phyloP scores from a whole-genome alignment of 2,113 vertebrate species.

The Tautogolabrus adspersus region DNA sequence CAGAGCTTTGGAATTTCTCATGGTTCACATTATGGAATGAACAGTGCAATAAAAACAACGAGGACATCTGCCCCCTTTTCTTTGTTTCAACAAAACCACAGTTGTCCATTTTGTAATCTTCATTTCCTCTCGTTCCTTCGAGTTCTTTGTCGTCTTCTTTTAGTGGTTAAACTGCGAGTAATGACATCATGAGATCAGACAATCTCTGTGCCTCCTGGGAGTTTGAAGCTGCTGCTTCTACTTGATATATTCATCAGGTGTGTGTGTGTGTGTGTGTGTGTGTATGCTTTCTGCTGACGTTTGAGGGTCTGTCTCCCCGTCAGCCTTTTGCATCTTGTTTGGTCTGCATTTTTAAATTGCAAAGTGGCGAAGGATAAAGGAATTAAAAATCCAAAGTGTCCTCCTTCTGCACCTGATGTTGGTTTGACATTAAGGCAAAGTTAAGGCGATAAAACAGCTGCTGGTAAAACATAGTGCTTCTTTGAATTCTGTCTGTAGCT shows the following conservation, averaged over 20 bases:
- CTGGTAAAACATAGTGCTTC: constrained; percentile 60
- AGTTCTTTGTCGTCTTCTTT: constrained; percentile 51
- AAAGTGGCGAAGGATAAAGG: constrained; percentile 31
- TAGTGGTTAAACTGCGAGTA: constrained; percentile 75
- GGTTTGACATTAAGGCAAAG: constrained; percentile 57
- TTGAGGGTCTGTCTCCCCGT: constrained; percentile 22
- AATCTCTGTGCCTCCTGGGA: constrained; percentile 9
- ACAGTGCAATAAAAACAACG: constrained; percentile 81
- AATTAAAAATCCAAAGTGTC: constrained; percentile 25
- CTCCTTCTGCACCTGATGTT: constrained; percentile 32
- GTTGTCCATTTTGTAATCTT: constrained; percentile 68
- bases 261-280: neutral
- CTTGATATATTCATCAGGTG: constrained; percentile 26
- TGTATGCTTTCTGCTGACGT: constrained; percentile 19
- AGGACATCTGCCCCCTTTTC: constrained; percentile 48
- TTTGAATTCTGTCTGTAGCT: constrained; percentile 37
- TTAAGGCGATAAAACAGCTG: constrained; percentile 59
- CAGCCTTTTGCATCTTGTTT: constrained; percentile 29
- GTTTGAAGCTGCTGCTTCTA: constrained; percentile 23
- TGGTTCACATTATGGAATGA: constrained; percentile 84
- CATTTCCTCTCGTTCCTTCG: constrained; percentile 38
- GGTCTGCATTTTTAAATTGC: constrained; percentile 27
- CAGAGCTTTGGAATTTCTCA: constrained; percentile 77
- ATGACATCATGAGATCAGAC: constrained; percentile 59
- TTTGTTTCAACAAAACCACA: constrained; percentile 69